These are phyloP conservation scores for Dendrophyllia cribrosa DNA, from an alignment of 64 coral and sea anemone species.

Conservation along the genomic window DNA sequence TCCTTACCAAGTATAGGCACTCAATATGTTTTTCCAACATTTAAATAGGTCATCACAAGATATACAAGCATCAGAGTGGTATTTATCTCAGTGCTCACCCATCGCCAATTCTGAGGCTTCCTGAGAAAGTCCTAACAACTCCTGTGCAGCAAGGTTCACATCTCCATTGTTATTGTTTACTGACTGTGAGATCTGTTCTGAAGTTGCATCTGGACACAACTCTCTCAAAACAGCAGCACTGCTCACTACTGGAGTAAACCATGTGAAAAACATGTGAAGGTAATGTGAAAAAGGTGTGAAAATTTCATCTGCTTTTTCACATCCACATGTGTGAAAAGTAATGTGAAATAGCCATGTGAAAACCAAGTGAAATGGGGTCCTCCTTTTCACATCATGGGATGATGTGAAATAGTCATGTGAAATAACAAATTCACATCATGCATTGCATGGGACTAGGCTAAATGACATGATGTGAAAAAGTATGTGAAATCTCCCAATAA, in stretches of 20 bases:
- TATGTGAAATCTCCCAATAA: too few relatives aligned
- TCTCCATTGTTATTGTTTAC: background rate
- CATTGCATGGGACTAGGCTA: too few relatives aligned
- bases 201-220: slow-evolving; percentile 30
- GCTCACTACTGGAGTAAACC: slow-evolving; percentile 20
- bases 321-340: too few relatives aligned
- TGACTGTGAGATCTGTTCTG: slow-evolving; percentile 1
- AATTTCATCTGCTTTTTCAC: too few relatives aligned
- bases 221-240: background rate
- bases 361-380: background rate
- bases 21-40: too few relatives aligned
- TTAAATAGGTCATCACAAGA: too few relatives aligned
- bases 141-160: slow-evolving; percentile 32
- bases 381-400: slow-evolving; percentile 5
- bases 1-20: too few relatives aligned
- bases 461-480: too few relatives aligned
- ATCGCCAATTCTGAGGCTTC: background rate
- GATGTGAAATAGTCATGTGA: background rate
- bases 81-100: background rate
- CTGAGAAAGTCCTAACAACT: background rate
- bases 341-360: background rate
- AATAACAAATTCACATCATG: too few relatives aligned
- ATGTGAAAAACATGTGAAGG: background rate
- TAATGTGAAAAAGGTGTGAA: too few relatives aligned
- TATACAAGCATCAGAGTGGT: background rate